Evolutionary conservation across 2,888 invertebrate genomes (phyloP).

Genomic region (Uloborus plumipes): DNA sequence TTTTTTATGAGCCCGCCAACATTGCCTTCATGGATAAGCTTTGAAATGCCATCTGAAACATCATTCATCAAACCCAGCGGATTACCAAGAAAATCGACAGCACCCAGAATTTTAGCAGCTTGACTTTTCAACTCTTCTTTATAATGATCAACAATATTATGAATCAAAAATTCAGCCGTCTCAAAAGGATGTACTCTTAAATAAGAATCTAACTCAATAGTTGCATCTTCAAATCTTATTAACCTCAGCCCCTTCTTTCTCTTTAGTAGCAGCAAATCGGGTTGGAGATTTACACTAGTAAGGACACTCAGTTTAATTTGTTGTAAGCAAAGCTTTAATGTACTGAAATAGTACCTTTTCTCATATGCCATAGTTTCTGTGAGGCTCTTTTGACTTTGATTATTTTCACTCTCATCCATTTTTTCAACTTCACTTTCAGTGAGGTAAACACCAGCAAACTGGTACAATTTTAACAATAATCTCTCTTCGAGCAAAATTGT

Average conservation of each 20-base stretch:
- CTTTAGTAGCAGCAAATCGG: conserved; percentile 84
- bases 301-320: conserved; percentile 90
- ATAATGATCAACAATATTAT: conserved; percentile 88
- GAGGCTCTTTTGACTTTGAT: conserved; percentile 78
- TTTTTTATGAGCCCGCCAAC: conserved; percentile 93
- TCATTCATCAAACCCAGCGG: conserved; percentile 96
- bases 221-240: conserved; percentile 96
- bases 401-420: conserved; percentile 81
- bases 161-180: conserved; percentile 85
- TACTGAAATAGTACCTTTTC: conserved; percentile 85
- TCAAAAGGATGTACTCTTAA: conserved; percentile 90
- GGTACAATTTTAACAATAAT: conserved; percentile 80
- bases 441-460: conserved; percentile 73
- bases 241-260: conserved; percentile 87
- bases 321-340: conserved; percentile 82
- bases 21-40: conserved; percentile 91
- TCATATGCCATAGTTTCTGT: conserved; percentile 56
- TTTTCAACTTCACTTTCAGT: conserved; percentile 75
- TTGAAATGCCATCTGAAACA: conserved; percentile 93
- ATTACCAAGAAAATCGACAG: conserved; percentile 97
- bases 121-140: conserved; percentile 93
- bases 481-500: conserved; percentile 90
- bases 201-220: conserved; percentile 91
- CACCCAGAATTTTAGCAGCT: conserved; percentile 93
- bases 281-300: conserved; percentile 86